phyloP scores from a whole-genome alignment of 2,888 invertebrate species.

The Formica aserva region DNA sequence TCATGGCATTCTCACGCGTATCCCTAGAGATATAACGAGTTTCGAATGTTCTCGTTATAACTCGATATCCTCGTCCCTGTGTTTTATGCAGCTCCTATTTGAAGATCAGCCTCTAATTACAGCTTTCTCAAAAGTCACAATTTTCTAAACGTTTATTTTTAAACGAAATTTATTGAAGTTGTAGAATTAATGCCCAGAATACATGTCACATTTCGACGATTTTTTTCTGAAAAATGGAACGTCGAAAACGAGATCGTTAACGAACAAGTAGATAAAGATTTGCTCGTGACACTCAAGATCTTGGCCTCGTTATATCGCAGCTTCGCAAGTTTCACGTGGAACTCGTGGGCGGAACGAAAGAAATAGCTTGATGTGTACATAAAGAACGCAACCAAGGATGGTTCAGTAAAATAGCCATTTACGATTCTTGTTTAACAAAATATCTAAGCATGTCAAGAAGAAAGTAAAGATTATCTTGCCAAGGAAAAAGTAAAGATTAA shows the following conservation, averaged over 20 bases:
- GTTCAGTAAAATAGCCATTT: background rate
- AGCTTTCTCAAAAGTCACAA: background rate
- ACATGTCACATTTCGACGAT: background rate
- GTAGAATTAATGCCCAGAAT: background rate
- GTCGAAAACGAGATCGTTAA: conserved; percentile 35
- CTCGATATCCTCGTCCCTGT: background rate
- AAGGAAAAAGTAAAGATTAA: background rate
- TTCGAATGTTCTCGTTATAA: conserved; percentile 14
- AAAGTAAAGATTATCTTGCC: background rate
- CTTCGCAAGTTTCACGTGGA: conserved; percentile 63
- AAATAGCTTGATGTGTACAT: conserved; percentile 9
- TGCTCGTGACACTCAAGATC: conserved; percentile 69
- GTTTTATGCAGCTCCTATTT: background rate
- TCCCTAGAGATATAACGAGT: conserved; percentile 1
- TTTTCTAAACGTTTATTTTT: conserved; percentile 2
- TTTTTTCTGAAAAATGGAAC: background rate
- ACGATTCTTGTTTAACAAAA: background rate
- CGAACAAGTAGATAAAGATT: conserved; percentile 53
- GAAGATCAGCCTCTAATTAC: conserved; percentile 7
- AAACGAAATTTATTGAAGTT: background rate
- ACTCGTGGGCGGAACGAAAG: conserved; percentile 42
- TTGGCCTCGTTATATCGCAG: conserved; percentile 67
- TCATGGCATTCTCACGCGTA: conserved; percentile 11
- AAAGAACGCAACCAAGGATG: background rate
- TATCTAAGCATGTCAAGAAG: background rate